Base-by-base conservation (phyloP, 2,113 vertebrate genomes). In the Hoplias malabaricus region DNA sequence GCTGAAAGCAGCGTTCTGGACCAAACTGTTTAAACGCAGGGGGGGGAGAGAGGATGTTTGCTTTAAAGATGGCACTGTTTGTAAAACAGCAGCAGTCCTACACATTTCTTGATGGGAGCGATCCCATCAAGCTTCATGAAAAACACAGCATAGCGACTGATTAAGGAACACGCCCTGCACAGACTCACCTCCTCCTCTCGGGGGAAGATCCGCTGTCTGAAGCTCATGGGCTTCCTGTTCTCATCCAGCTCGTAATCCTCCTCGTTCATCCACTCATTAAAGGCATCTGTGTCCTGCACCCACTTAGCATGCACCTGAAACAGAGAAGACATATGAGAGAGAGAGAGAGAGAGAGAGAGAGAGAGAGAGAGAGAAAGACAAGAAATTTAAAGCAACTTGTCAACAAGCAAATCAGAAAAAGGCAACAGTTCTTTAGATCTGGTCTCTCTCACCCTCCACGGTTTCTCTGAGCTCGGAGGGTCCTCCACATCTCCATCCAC, bases 191-290 rank as follows among this genome's bases (percentile, higher is more conserved):
- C 97, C 73, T 99, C 96, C 23, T 96, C 97, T 27, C 95, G 95
- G 63, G 94, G 93, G 85, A 95, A 95, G 88, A 97, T 94, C 62
- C 91, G 94, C 87, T 95, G 96, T 4, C 97, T 94, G 83, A 94
- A 95, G 73, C 86, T 95, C 74, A 96, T 91, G 0, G 92, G 88
- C 80, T 98, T 99, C 90, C 95, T 96, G 88, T 91, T 96, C 80
- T 99, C 98, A 19, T 99, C 98, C 14, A 98, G 94, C 84, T 98
- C 96, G 0, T 99, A 99, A 88, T 99, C 98, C 80, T 98, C 98
- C 66, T 99, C 98, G 13, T 98, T 99, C 97, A 98, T 98, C 98
- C 98, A 99, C 80, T 99, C 97, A 2, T 99, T 99, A 87, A 97
- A 99, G 42, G 95, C 53, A 8, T 97, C 98, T 0, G 94, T 98